Conservation (phyloP, 2,113 vertebrate genomes). For the Ibidorhyncha struthersii region DNA sequence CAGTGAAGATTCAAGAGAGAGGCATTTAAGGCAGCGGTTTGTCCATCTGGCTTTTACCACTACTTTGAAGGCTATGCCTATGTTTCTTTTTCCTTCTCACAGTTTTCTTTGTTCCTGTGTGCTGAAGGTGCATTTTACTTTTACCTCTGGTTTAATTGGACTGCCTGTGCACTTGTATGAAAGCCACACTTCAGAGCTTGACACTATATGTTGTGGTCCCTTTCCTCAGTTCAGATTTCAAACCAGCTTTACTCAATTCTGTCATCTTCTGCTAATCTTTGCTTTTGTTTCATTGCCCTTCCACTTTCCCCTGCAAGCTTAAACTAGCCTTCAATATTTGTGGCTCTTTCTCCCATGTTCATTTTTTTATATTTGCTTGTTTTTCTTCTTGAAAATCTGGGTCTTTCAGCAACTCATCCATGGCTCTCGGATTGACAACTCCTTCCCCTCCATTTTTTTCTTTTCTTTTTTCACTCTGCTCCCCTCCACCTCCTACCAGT, state of each 20-base stretch:
- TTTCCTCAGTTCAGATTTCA: neutral
- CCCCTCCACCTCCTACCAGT: neutral
- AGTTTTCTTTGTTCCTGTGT: neutral
- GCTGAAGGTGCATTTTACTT: neutral
- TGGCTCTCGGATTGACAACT: neutral
- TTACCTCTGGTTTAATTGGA: too few relatives aligned
- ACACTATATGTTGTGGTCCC: neutral
- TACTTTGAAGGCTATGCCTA: neutral
- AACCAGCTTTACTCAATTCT: neutral
- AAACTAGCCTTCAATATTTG: neutral
- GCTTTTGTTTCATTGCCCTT: neutral
- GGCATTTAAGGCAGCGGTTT: neutral
- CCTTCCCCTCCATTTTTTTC: fast-evolving
- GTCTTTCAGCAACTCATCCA: neutral
- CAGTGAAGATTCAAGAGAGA: neutral
- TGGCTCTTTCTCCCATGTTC: neutral
- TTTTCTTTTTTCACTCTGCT: neutral
- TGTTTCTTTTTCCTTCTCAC: neutral
- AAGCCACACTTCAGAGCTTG: neutral
- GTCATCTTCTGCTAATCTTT: neutral
- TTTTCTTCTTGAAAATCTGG: neutral
- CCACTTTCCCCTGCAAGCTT: neutral
- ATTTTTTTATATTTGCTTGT: neutral
- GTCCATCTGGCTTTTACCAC: neutral
- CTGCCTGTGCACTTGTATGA: fast-evolving